These are phyloP conservation scores for Bungarus multicinctus DNA, from an alignment of 2,113 vertebrate genomes.

Conservation along the genomic window DNA sequence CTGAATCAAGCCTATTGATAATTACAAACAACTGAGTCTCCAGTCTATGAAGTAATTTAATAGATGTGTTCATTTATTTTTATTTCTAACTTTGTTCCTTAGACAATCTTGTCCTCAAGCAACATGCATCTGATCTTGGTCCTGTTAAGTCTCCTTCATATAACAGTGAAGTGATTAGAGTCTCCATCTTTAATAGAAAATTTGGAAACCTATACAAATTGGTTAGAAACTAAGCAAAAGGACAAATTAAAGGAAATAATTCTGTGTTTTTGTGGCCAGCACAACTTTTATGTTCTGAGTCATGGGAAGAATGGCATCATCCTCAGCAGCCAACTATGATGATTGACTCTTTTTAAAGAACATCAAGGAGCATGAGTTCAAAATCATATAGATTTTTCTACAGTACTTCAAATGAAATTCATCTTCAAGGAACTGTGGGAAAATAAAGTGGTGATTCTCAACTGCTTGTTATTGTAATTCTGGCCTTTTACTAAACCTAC, in stretches of 20 bases:
- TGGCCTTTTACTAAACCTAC: not conserved
- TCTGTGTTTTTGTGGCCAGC: not conserved
- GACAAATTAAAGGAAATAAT: not conserved
- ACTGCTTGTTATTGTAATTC: not conserved
- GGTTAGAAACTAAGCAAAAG: not conserved
- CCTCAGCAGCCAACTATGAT: not conserved
- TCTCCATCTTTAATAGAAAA: not conserved
- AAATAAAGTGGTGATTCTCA: not conserved
- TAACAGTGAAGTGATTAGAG: not conserved
- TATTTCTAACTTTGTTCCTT: conserved; percentile 7
- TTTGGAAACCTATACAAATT: not conserved
- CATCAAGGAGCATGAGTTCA: not conserved
- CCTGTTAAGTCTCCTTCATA: not conserved
- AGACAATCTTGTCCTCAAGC: conserved; percentile 59
- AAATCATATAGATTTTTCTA: not conserved
- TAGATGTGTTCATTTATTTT: not conserved
- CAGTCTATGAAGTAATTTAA: not conserved
- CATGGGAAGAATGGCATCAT: not conserved
- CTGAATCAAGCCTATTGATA: not conserved
- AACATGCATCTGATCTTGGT: not conserved
- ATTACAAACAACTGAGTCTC: not conserved
- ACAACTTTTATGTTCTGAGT: not conserved
- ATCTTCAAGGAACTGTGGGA: not conserved
- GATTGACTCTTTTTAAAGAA: not conserved
- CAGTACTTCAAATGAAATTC: not conserved